Evolutionary conservation across 2,888 invertebrate species (phyloP), one percentile per base, ranked within the genome.

Genomic region (Thecophora atra): DNA sequence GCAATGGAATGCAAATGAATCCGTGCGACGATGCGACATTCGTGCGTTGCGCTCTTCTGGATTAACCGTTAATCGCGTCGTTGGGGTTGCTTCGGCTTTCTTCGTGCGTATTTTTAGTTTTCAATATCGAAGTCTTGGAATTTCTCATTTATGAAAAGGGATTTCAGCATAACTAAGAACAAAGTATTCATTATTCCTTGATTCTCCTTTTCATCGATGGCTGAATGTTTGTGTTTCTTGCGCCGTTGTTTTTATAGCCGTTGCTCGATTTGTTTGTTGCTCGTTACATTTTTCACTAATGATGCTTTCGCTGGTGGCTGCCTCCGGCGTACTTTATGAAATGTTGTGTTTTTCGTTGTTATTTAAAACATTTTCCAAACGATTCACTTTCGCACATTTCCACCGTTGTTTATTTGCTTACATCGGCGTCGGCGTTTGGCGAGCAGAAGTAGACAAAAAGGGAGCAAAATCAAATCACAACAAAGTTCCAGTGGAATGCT

Each of bases 1-100:
- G 62, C 70, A 30, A 60, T 58, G 52, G 71, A 68, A 52, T 74
- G 76, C 75, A 77, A 76, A 77, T 77, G 75, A 77, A 77, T 77
- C 77, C 73, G 67, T 21, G 56, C 68, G 30, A 47, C 26, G n/a
- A 47, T 44, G 42, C 60, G 60, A 58, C 58, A 47, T 42, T 26
- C 19, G 26, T 68, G 44, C 68, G 44, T 26, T 58, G 68, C 58
- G n/a, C 37, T 7, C 6, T 66, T 28, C 8, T 30, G 52, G 66
- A 66, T 66, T 30, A 66, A 66, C 52, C 19, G 42, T 3, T 63
- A 21, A 15, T 30, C 47, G 47, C 3, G 47, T 47, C 47, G 47
- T 47, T 44, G 13, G 44, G 44, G 47, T 47, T 15, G n/a, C 1
- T 17, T 47, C 5, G 47, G 8, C 15, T n/a, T 47, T 11, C 37